phyloP scores from a whole-genome alignment of 1,140 invertebrate genomes.

The Bombus pascuorum region DNA sequence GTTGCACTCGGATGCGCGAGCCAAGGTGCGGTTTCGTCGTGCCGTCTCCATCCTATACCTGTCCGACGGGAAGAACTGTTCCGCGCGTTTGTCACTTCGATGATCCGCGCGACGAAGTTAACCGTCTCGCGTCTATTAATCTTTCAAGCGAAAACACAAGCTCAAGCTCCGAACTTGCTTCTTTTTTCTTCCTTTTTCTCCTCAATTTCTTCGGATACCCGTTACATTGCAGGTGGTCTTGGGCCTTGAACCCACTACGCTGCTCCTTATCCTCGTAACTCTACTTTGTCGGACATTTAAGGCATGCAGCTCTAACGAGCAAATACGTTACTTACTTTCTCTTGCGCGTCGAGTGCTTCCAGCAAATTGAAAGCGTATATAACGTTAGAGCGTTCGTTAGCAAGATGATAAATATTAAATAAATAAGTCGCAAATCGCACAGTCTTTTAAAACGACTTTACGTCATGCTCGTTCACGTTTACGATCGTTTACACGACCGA shows the following conservation, averaged over 20 bases:
- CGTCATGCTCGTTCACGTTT: fast-evolving
- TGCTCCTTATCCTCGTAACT: neutral
- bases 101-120: neutral
- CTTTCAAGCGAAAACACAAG: neutral
- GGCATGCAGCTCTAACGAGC: too few species aligned
- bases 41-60: neutral
- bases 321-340: neutral
- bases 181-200: too few species aligned
- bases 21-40: slow-evolving; percentile 7
- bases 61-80: too few species aligned
- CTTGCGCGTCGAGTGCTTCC: neutral
- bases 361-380: neutral
- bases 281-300: neutral
- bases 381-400: neutral
- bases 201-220: neutral
- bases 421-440: neutral
- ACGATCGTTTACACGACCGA: neutral
- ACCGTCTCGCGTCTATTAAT: neutral
- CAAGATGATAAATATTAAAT: neutral
- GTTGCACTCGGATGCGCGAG: slow-evolving; percentile 24
- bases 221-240: too few species aligned
- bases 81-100: neutral
- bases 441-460: neutral
- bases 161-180: too few species aligned
- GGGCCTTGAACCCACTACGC: neutral